phyloP scores from a whole-genome alignment of 2,888 invertebrate genomes.

The Parnassius mnemosyne region DNA sequence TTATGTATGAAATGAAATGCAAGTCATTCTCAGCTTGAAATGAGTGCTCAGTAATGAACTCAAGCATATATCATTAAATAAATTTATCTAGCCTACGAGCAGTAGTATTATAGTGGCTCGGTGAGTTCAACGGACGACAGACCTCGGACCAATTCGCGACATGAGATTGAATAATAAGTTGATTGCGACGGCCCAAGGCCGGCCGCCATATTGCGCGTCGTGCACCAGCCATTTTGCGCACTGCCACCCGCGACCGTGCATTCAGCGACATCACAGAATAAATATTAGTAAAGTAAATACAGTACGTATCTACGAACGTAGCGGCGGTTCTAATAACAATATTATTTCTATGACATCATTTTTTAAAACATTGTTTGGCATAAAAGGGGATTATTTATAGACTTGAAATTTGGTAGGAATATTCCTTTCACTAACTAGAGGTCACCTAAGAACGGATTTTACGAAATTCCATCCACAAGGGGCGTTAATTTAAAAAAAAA shows the following conservation, averaged over 20 bases:
- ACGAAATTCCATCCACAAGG: too few relatives aligned
- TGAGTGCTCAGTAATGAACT: neutral
- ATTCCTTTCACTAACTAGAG: too few relatives aligned
- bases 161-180: slow-evolving; percentile 80
- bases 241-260: slow-evolving; percentile 35
- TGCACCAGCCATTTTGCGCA: slow-evolving; percentile 66
- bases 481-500: too few relatives aligned
- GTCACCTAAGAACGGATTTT: too few relatives aligned
- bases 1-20: too few relatives aligned
- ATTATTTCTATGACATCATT: slow-evolving; percentile 45
- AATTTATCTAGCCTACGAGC: slow-evolving; percentile 39
- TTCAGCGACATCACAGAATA: slow-evolving; percentile 30
- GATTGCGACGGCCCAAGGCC: slow-evolving; percentile 76
- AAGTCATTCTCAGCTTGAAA: too few relatives aligned
- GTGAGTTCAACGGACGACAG: slow-evolving; percentile 65
- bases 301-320: too few relatives aligned
- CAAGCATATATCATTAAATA: slow-evolving; percentile 31
- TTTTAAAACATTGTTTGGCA: slow-evolving; percentile 27
- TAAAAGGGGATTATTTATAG: too few relatives aligned
- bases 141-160: slow-evolving; percentile 80
- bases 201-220: slow-evolving; percentile 64
- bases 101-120: slow-evolving; percentile 53
- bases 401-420: too few relatives aligned
- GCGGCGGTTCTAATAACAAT: slow-evolving; percentile 36
- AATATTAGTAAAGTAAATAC: slow-evolving; percentile 4